phyloP scores from a whole-genome alignment of 2,888 invertebrate genomes.

The Mamestra brassicae region DNA sequence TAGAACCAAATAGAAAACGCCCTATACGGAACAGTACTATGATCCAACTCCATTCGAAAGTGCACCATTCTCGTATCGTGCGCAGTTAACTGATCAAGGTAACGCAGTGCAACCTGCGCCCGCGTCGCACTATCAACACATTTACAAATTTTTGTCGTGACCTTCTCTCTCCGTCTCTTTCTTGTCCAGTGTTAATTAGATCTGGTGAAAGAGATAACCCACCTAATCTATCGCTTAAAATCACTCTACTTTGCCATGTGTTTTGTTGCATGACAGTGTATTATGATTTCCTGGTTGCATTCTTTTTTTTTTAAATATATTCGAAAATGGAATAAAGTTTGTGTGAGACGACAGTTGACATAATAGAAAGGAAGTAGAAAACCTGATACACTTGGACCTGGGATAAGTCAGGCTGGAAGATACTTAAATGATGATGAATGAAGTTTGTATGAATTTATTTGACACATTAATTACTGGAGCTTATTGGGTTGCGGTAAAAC shows the following conservation, averaged over 20 bases:
- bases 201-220: slow-evolving; percentile 16
- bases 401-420: background rate
- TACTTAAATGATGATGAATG: too few species aligned
- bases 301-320: background rate
- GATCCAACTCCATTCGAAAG: slow-evolving; percentile 58
- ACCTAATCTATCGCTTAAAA: slow-evolving; percentile 13
- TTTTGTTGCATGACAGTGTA: background rate
- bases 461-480: background rate
- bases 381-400: too few species aligned
- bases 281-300: slow-evolving; percentile 27
- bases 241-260: slow-evolving; percentile 15
- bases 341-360: background rate
- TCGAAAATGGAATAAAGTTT: background rate
- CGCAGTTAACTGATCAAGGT: slow-evolving; percentile 64
- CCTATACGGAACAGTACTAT: slow-evolving; percentile 7
- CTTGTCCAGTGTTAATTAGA: background rate
- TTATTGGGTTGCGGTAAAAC: background rate
- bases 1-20: slow-evolving; percentile 26
- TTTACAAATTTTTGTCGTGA: slow-evolving; percentile 53
- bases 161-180: slow-evolving; percentile 41
- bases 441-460: too few species aligned
- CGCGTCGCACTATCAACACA: slow-evolving; percentile 35
- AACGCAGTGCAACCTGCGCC: slow-evolving; percentile 69
- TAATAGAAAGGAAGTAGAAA: background rate
- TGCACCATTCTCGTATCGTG: slow-evolving; percentile 57